Conservation (phyloP, 2,888 invertebrate species). For the Brenthis daphne region DNA sequence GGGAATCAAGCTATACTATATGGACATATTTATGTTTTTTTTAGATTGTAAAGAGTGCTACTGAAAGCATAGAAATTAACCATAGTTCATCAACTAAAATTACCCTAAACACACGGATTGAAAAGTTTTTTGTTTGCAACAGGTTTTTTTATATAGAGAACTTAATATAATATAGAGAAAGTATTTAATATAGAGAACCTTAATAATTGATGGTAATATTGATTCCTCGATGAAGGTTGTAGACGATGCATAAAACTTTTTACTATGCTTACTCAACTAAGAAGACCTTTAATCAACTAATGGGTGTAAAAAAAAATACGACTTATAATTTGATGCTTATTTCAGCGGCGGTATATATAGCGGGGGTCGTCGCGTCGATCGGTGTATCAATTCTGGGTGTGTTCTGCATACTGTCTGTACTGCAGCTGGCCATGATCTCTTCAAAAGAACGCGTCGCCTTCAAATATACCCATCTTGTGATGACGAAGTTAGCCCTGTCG, state of each 20-base stretch:
- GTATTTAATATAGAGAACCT: neutral
- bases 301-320: neutral
- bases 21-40: no score
- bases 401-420: conserved; percentile 89
- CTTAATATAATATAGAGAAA: no score
- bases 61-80: no score
- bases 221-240: conserved; percentile 4
- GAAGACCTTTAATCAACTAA: neutral
- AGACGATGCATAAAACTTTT: conserved; percentile 19
- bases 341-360: conserved; percentile 90
- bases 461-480: conserved; percentile 89
- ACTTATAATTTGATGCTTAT: conserved; percentile 1
- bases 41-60: no score
- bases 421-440: conserved; percentile 93
- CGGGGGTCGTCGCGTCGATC: conserved; percentile 89
- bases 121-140: neutral
- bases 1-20: no score
- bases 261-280: conserved; percentile 21
- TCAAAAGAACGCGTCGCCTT: conserved; percentile 91
- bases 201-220: conserved; percentile 12
- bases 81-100: neutral
- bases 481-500: conserved; percentile 89
- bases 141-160: neutral
- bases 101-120: neutral
- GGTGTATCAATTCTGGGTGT: conserved; percentile 88